Evolutionary conservation across 2,113 vertebrate genomes (phyloP).

Genomic region (Vulpes lagopus): DNA sequence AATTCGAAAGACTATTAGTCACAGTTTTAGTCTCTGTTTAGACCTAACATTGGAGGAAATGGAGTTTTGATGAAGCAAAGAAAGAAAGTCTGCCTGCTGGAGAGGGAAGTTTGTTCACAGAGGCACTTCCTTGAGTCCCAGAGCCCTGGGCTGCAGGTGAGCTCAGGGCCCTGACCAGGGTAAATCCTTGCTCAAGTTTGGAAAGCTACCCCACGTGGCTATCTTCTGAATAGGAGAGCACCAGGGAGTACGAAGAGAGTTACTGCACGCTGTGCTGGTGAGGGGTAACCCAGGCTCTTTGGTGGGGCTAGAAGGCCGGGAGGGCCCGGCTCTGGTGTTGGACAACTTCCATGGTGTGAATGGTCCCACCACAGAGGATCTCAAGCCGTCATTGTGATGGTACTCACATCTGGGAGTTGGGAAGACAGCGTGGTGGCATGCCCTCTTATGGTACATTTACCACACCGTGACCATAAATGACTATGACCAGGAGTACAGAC

Average conservation of each 20-base stretch:
- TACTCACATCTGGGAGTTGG: rapidly evolving
- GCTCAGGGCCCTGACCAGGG: not conserved
- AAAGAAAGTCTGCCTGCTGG: not conserved
- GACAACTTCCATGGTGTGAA: rapidly evolving
- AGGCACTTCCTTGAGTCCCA: too few species aligned
- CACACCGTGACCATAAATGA: rapidly evolving
- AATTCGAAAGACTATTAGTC: not conserved
- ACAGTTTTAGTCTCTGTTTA: not conserved
- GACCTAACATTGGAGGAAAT: not conserved
- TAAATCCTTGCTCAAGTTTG: not conserved
- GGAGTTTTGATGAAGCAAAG: not conserved
- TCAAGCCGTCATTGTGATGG: not conserved
- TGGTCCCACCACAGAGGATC: rapidly evolving
- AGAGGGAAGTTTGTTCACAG: not conserved
- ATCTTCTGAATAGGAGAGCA: not conserved
- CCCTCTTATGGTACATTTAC: rapidly evolving
- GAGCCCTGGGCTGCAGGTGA: not conserved
- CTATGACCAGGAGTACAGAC: rapidly evolving
- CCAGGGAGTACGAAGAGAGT: too few species aligned
- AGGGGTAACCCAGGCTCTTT: not conserved
- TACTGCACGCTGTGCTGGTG: rapidly evolving
- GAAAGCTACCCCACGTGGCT: not conserved
- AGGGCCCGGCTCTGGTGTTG: rapidly evolving
- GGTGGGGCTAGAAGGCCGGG: rapidly evolving
- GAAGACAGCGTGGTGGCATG: rapidly evolving